Base-by-base conservation (phyloP, 2,113 vertebrate species). In the Sitta europaea region DNA sequence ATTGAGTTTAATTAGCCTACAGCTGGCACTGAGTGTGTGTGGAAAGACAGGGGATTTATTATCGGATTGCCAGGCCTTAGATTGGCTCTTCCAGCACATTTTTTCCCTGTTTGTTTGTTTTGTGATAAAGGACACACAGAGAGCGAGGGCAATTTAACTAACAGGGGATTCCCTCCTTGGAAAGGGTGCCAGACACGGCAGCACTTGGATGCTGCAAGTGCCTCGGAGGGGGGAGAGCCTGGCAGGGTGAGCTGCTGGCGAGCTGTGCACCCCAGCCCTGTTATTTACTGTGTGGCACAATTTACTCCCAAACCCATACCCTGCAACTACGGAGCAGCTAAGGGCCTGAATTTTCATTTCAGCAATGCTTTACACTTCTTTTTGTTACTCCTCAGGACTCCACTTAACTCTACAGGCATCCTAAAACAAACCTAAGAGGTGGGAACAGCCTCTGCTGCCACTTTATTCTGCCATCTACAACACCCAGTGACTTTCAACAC, bases 1-100 rank as follows among this genome's bases (percentile, higher is more conserved):
- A 54, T 61, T 95, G 85, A 83, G 92, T 90, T 97, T 94, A 96
- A 96, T 94, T 92, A 97, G 93, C 51, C 94, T 71, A 72, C 81
- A 96, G 92, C 92, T 94, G 94, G 92, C 89, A 92, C 66, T 1
- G 47, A 94, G 59, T 47, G 76, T 70, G 72, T 63, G 92, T 43
- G 66, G 35, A 68, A 96, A 96, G 93, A 75, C 77, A 57, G 73
- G 71, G 89, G 86, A 94, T 95, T 97, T 96, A 82, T 94, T 90
- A 94, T 83, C 59, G 1, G 16, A 92, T 78, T 91, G 40, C 73
- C 87, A 94, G 68, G 70, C 76, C 83, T 92, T 10, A 72, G 14
- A 66, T n/a, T 90, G 54, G 76, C 93, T 94, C 87, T 94, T 95
- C 51, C 54, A 29, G 40, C 4, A 0, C 28, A 0, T 68, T 86